These are phyloP conservation scores for Alviniconcha strummeri DNA, from an alignment of 2,888 invertebrate genomes.

Conservation along the genomic window DNA sequence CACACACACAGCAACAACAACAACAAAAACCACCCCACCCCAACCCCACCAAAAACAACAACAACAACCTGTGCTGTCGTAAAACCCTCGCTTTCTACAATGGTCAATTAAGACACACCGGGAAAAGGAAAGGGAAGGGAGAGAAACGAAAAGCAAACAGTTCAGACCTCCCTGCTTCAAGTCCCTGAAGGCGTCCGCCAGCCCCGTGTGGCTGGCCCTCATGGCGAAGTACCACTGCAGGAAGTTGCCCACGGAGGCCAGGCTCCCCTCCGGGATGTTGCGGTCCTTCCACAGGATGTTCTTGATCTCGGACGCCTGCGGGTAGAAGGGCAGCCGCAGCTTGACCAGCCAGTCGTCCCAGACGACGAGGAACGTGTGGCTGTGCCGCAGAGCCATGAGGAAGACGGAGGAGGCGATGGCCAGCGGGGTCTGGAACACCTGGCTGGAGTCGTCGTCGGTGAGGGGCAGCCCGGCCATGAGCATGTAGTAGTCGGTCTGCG, in stretches of 20 bases:
- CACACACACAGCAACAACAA: too few relatives aligned
- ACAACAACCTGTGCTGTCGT: too few relatives aligned
- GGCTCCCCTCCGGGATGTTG: constrained; percentile 56
- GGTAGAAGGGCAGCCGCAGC: constrained; percentile 51
- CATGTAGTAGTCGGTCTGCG: constrained; percentile 50
- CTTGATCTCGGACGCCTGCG: constrained; percentile 52
- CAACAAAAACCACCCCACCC: too few relatives aligned
- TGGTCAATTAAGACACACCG: too few relatives aligned
- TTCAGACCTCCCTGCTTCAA: neutral
- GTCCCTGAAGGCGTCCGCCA: neutral
- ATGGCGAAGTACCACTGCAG: constrained; percentile 60
- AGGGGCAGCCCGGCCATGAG: constrained; percentile 58
- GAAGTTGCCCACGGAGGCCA: constrained; percentile 60
- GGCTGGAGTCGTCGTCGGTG: constrained; percentile 43
- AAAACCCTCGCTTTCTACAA: too few relatives aligned
- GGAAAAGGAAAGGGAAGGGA: too few relatives aligned
- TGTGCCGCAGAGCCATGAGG: constrained; percentile 45
- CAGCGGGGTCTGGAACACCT: constrained; percentile 56
- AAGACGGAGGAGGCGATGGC: constrained; percentile 58
- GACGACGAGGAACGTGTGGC: constrained; percentile 53
- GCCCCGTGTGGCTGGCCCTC: constrained; percentile 35
- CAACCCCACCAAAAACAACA: too few relatives aligned
- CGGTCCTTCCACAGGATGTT: constrained; percentile 53
- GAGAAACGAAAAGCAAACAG: too few relatives aligned
- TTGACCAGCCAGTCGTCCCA: constrained; percentile 56